phyloP scores from a whole-genome alignment of 1,140 invertebrate genomes.

The Drosophila punjabiensis region DNA sequence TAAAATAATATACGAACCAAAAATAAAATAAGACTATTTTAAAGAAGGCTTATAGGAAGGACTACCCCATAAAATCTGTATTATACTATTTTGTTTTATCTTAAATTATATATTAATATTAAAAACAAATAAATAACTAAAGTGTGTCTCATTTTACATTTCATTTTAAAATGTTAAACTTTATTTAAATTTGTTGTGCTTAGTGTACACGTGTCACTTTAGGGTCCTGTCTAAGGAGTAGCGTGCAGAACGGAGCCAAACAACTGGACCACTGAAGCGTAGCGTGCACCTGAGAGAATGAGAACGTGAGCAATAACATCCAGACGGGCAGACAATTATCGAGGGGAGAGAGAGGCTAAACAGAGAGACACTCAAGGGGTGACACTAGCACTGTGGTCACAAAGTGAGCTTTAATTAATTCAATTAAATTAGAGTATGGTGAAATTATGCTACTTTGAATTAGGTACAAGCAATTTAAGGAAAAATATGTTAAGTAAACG shows the following conservation, averaged over 20 bases:
- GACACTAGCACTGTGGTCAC: slow-evolving; percentile 39
- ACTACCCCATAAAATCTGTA: neutral
- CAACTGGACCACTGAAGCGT: slow-evolving; percentile 34
- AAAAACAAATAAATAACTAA: neutral
- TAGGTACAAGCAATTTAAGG: neutral
- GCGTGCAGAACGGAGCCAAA: slow-evolving; percentile 10
- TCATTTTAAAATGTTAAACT: neutral
- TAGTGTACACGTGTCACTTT: slow-evolving; percentile 1
- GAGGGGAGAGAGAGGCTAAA: slow-evolving; percentile 18
- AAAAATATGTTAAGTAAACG: neutral
- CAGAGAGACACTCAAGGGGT: slow-evolving; percentile 20
- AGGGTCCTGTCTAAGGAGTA: slow-evolving; percentile 9
- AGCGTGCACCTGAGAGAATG: slow-evolving; percentile 52
- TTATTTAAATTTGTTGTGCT: neutral
- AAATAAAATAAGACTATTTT: neutral
- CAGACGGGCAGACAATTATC: slow-evolving; percentile 60
- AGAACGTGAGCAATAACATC: slow-evolving; percentile 65
- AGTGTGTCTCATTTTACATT: neutral
- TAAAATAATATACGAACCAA: neutral
- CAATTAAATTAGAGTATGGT: neutral
- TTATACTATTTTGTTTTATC: neutral
- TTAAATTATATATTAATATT: neutral
- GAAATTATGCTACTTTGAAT: neutral
- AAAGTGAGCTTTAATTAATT: neutral
- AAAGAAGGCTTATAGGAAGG: neutral